Evolutionary conservation across 2,113 vertebrate species (phyloP), one percentile per base, ranked within the genome.

Genomic region (Solea solea): DNA sequence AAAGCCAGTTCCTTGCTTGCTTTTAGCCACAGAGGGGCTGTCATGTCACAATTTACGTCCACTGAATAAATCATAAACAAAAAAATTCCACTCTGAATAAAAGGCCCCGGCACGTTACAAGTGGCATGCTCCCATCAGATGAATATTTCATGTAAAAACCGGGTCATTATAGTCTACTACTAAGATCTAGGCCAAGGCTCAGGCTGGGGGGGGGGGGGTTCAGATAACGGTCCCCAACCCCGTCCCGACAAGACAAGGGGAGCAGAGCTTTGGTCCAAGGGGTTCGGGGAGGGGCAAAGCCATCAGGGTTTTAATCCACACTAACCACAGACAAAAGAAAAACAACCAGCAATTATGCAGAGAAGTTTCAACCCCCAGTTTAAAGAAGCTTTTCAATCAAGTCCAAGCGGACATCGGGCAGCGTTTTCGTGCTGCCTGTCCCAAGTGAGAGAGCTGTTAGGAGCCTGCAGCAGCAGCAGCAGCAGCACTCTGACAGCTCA

Each of bases 91-190:
- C 77, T 89, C 81, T 76, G 72, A 80, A 82, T 83, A 87, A 86
- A 87, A 78, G 63, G 73, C 55, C 72, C 13, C 66, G 66, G 52
- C 64, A 64, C 50, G 76, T 69, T 84, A 80, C 54, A 62, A 74
- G 74, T 65, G 74, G 80, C 73, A 88, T 41, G 83, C 82, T 63
- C 88, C 65, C 64, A 77, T 78, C 12, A 59, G 63, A 64, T 94
- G 80, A 93, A 94, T 92, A 88, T 93, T 94, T 91, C 81, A 94
- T 90, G 87, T 81, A 79, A 84, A 86, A 87, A 89, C 73, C 64
- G 64, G 68, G 83, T 78, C 81, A 91, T 90, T 87, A 87, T 84
- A 87, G 83, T 85, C 73, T 50, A 68, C 73, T 50, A 68, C 63
- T 73, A 28, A 73, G 87, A 93, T 92, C 89, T 92, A 92, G 92